Conservation (phyloP, 2,888 invertebrate species). For the Lordiphosa andalusiaca region DNA sequence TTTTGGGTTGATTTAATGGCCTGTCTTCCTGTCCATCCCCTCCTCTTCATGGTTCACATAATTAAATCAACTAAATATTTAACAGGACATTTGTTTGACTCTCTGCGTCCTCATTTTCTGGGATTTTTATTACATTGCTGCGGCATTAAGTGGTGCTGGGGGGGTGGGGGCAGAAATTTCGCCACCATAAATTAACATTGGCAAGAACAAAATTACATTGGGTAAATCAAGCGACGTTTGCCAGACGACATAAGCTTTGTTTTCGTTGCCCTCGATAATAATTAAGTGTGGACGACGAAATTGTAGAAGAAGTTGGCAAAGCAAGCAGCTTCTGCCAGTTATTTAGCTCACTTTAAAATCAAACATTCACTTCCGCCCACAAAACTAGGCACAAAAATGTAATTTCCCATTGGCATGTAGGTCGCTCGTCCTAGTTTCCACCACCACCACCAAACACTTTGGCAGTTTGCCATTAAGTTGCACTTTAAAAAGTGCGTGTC, state of each 20-base stretch:
- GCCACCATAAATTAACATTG: conserved; percentile 58
- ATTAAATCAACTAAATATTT: conserved; percentile 74
- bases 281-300: conserved; percentile 44
- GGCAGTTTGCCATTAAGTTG: conserved; percentile 65
- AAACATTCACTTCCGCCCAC: too few species aligned
- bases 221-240: conserved; percentile 59
- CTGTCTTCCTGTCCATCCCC: conserved; percentile 7
- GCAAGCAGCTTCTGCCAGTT: too few species aligned
- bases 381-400: too few species aligned
- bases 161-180: conserved; percentile 18
- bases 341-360: too few species aligned
- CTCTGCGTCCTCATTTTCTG: conserved; percentile 38
- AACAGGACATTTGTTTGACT: conserved; percentile 65
- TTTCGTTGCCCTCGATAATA: conserved; percentile 35
- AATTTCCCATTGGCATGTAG: conserved; percentile 8
- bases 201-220: conserved; percentile 54
- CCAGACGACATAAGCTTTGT: conserved; percentile 16
- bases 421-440: background rate
- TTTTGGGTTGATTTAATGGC: conserved; percentile 67
- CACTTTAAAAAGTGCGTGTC: conserved; percentile 64
- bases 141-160: conserved; percentile 59
- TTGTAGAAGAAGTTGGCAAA: conserved; percentile 7
- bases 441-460: conserved; percentile 37
- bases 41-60: conserved; percentile 45
- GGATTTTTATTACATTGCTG: conserved; percentile 66